Evolutionary conservation across 1,140 invertebrate species (phyloP), one percentile per base, ranked within the genome.

Genomic region (Meloidogyne exigua): DNA sequence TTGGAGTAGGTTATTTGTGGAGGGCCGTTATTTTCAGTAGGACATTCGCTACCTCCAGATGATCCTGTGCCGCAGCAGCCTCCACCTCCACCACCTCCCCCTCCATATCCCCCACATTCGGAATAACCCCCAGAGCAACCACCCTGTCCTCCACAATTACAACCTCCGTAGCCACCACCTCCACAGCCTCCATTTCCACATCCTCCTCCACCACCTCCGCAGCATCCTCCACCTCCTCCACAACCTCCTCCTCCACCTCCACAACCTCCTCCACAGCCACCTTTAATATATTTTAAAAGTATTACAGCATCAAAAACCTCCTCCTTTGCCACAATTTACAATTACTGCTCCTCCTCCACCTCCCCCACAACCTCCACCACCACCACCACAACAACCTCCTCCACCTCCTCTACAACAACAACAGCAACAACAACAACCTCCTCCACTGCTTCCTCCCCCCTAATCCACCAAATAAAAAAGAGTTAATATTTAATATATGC

Each of bases 391-490:
- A 70, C 71, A n/a, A n/a, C n/a, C n/a, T 12, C 71, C 23, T 12
- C 39, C 23, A 67, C 57, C 23, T 23, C 72, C 11, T 13, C 39
- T 2, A 10, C 18, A 4, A 4, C 70, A 4, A 21, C 70, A 5
- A 9, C 21, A 7, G 11, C 64, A 72, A 72, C 42, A 68, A 2
- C 76, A 26, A 26, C 76, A 44, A 18, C 76, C n/a, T 3, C 76
- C 36, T 75, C 76, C 63, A 2, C 76, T 72, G 12, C 76, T 77
- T 13, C 76, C 76, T 21, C n/a, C n/a, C 28, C 7, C 28, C 28
- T 32, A 32, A 32, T 3, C 76, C 76, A 25, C 76, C 76, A 44
- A 68, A 68, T 44, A 77, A 79, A 32, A 77, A 78, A 26, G 68
- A 39, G 13, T 63, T 65, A 67, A 36, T 63, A 26, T 26, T 44